Evolutionary conservation across 2,888 invertebrate genomes (phyloP).

Genomic region (Sericinus montela): DNA sequence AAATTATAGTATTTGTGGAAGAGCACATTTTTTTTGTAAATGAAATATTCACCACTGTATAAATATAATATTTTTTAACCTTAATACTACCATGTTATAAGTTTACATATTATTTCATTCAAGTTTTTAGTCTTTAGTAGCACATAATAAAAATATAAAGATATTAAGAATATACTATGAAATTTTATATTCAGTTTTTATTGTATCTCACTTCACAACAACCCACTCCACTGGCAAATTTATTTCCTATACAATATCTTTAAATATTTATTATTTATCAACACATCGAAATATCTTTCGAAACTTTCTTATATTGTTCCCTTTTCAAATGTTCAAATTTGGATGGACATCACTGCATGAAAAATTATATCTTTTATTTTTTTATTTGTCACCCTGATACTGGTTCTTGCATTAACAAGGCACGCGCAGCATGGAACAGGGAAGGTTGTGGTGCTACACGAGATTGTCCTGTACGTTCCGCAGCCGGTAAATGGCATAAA

Average conservation of each 20-base stretch:
- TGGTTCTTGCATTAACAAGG: slow-evolving; percentile 69
- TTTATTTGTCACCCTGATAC: slow-evolving; percentile 54
- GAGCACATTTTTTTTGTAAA: not conserved
- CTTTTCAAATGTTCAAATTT: not conserved
- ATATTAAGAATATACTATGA: no score
- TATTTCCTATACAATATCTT: not conserved
- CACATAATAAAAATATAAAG: not conserved
- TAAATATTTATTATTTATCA: not conserved
- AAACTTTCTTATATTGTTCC: no score
- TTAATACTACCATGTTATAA: no score
- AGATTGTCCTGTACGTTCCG: slow-evolving; percentile 77
- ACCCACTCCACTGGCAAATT: not conserved
- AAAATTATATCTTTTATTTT: not conserved
- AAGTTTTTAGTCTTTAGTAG: not conserved
- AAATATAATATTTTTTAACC: no score
- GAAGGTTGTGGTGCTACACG: slow-evolving; percentile 65
- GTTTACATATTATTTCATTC: not conserved
- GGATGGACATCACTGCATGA: not conserved
- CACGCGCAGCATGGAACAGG: slow-evolving; percentile 76
- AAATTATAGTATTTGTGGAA: no score
- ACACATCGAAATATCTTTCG: not conserved
- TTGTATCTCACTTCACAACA: slow-evolving; percentile 10
- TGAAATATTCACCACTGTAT: not conserved
- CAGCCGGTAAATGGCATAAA: slow-evolving; percentile 83
- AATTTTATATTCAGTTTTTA: not conserved